Evolutionary conservation across 2,888 invertebrate genomes (phyloP).

Genomic region (Chrysodeixis includens): DNA sequence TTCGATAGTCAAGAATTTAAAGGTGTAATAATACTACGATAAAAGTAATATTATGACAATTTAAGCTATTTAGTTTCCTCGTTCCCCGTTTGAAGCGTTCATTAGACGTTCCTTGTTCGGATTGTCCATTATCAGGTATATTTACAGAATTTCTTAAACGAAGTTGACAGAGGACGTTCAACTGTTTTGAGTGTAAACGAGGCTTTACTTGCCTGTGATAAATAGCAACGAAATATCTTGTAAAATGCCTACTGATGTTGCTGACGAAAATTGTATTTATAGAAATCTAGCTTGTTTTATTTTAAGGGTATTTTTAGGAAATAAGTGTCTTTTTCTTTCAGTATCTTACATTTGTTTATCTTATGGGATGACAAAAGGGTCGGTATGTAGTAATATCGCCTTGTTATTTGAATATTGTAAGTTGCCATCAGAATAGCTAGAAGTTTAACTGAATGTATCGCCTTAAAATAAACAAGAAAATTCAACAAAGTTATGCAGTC

Average conservation of each 20-base stretch:
- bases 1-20: too few relatives aligned
- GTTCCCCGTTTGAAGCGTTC: conserved; percentile 7
- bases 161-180: conserved; percentile 41
- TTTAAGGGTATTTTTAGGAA: too few relatives aligned
- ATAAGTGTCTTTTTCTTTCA: too few relatives aligned
- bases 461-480: too few relatives aligned
- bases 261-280: not conserved
- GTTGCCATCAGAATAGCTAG: too few relatives aligned
- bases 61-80: not conserved
- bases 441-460: too few relatives aligned
- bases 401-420: too few relatives aligned
- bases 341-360: too few relatives aligned
- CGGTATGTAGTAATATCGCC: too few relatives aligned
- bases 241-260: not conserved
- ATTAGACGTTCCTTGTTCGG: conserved; percentile 28
- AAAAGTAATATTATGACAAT: not conserved
- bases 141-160: conserved; percentile 47
- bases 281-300: not conserved
- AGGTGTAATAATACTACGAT: not conserved
- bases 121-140: conserved; percentile 35
- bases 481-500: too few relatives aligned
- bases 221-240: conserved; percentile 18
- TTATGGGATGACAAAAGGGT: too few relatives aligned
- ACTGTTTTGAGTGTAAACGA: conserved; percentile 15
- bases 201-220: conserved; percentile 23